phyloP scores from a whole-genome alignment of 1,140 invertebrate species.

The Leptopilina boulardi region DNA sequence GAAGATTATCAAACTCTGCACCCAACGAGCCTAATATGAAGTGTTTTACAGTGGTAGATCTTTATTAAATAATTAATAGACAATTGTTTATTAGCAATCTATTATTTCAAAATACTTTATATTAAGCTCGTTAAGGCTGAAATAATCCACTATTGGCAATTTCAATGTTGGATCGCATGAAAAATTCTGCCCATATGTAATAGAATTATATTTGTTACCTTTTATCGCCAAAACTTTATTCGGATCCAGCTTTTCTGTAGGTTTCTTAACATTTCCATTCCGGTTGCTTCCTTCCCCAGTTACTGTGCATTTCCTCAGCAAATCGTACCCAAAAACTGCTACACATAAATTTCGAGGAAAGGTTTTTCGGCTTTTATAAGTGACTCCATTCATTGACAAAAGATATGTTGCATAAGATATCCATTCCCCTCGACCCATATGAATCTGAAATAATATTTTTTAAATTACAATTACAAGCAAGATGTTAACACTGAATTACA shows the following conservation, averaged over 20 bases:
- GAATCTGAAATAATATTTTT: conserved; percentile 38
- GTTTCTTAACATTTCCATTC: conserved; percentile 46
- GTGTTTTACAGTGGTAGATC: too few species aligned
- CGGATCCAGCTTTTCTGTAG: conserved; percentile 43
- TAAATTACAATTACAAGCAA: too few species aligned
- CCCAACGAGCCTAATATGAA: too few species aligned
- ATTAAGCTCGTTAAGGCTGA: too few species aligned
- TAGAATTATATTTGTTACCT: conserved; percentile 35
- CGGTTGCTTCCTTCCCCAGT: conserved; percentile 39
- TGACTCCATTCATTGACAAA: conserved; percentile 37
- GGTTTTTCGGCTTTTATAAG: conserved; percentile 47
- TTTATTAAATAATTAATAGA: too few species aligned
- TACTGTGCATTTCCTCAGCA: conserved; percentile 49
- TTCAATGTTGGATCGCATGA: too few species aligned
- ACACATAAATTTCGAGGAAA: conserved; percentile 48
- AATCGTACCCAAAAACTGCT: conserved; percentile 49
- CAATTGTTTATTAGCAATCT: too few species aligned
- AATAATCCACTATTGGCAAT: too few species aligned
- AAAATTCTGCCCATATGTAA: not conserved
- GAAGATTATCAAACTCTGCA: too few species aligned
- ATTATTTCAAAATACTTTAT: too few species aligned
- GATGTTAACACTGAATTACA: too few species aligned
- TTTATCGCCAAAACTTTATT: conserved; percentile 49
- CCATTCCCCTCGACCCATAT: conserved; percentile 52
- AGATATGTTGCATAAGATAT: conserved; percentile 50